Conservation (phyloP, 1,140 invertebrate genomes). For the Helicoverpa armigera region DNA sequence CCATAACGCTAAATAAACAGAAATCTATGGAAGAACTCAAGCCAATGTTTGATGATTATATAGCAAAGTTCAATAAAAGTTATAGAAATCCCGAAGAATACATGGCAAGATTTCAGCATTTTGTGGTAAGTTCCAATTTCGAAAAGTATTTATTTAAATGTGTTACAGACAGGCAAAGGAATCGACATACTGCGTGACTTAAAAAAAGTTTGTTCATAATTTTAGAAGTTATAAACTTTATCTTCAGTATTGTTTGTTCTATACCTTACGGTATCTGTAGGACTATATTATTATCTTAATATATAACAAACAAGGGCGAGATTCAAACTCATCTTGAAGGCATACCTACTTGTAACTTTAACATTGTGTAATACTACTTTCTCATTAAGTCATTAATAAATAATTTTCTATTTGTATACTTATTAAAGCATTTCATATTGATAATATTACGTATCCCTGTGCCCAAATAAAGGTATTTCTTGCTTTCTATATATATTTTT, state of each 20-base stretch:
- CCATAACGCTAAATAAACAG: conserved; percentile 62
- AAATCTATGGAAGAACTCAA: conserved; percentile 68
- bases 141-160: background rate
- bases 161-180: background rate
- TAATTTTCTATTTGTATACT: no score
- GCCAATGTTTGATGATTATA: conserved; percentile 88
- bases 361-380: no score
- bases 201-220: background rate
- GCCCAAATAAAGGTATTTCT: no score
- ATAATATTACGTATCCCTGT: no score
- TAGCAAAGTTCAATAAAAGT: conserved; percentile 89
- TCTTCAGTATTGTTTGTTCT: background rate
- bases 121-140: conserved; percentile 87
- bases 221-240: background rate
- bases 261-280: background rate
- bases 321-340: background rate
- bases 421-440: no score
- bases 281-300: conserved; percentile 1
- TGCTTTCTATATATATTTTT: no score
- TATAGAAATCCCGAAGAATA: conserved; percentile 88
- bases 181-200: background rate
- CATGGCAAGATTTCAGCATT: conserved; percentile 87
- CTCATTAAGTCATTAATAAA: no score
- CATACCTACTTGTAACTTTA: background rate
- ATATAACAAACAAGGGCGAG: conserved; percentile 20